Evolutionary conservation across 2,113 vertebrate genomes (phyloP).

Genomic region (Daboia siamensis): DNA sequence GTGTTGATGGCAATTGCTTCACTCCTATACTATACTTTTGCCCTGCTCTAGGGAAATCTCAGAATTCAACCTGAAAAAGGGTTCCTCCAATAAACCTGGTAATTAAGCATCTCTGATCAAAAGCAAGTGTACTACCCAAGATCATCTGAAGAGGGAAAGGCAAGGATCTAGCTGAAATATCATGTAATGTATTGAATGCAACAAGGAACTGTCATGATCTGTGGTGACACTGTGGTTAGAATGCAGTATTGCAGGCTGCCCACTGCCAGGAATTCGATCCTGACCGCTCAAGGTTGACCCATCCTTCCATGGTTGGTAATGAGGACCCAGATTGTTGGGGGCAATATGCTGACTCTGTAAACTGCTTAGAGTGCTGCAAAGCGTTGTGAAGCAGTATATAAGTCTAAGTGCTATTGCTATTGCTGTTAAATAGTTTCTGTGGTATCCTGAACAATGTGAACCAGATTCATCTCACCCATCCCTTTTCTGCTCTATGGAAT

Average conservation of each 20-base stretch:
- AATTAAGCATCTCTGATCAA: no score
- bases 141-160: no score
- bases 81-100: no score
- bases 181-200: no score
- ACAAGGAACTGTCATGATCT: no score
- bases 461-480: not conserved
- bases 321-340: not conserved
- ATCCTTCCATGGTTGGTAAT: not conserved
- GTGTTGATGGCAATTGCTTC: no score
- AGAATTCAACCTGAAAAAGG: no score
- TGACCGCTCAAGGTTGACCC: not conserved
- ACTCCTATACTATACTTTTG: no score
- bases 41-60: no score
- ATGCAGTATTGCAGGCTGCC: not conserved
- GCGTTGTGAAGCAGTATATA: not conserved
- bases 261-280: not conserved
- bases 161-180: no score
- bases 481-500: not conserved
- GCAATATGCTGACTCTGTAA: not conserved
- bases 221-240: not conserved
- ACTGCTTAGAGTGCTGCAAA: not conserved
- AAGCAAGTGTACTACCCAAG: no score
- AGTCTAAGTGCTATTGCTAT: not conserved
- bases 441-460: not conserved
- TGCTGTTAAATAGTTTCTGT: not conserved